Percentiles rank a stretch among this genome's conserved stretches.
Evolutionary conservation across 2,888 invertebrate species (phyloP).

Genomic region (Apamea crenata): DNA sequence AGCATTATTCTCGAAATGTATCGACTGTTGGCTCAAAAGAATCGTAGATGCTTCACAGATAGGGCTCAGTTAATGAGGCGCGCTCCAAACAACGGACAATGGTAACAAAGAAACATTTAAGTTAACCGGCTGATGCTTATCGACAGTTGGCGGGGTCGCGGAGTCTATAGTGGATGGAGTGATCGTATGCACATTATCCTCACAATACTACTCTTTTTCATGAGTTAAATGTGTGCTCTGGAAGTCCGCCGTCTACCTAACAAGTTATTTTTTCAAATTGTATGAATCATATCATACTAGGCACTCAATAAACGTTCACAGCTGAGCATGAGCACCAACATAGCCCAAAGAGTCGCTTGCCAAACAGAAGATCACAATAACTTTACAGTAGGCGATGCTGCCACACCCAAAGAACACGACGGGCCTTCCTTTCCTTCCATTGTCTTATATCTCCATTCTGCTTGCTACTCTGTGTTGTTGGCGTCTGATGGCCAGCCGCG

Average conservation of each 20-base stretch:
- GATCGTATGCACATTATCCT: not conserved
- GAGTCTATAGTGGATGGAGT: constrained; percentile 15
- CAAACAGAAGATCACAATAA: not conserved
- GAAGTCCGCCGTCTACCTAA: no score
- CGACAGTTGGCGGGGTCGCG: constrained; percentile 45
- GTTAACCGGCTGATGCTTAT: constrained; percentile 72
- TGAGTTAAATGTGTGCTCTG: no score
- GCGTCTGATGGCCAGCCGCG: constrained; percentile 30
- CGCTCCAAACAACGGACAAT: constrained; percentile 68
- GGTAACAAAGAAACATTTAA: constrained; percentile 73
- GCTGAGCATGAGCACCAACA: not conserved
- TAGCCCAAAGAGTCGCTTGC: not conserved
- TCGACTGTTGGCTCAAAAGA: constrained; percentile 54
- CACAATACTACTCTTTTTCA: not conserved
- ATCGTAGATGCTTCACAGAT: constrained; percentile 47
- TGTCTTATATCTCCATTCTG: not conserved
- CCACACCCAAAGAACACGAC: not conserved
- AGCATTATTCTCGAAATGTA: constrained; percentile 56
- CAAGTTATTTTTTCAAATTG: no score
- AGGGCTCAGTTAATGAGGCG: constrained; percentile 57
- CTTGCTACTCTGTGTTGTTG: constrained; percentile 1
- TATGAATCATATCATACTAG: not conserved
- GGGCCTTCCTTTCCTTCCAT: not conserved
- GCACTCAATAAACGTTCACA: not conserved
- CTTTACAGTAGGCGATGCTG: not conserved